These are phyloP conservation scores for Pseudomyrmex pallidus DNA, from an alignment of 1,140 invertebrate species.

Conservation along the genomic window DNA sequence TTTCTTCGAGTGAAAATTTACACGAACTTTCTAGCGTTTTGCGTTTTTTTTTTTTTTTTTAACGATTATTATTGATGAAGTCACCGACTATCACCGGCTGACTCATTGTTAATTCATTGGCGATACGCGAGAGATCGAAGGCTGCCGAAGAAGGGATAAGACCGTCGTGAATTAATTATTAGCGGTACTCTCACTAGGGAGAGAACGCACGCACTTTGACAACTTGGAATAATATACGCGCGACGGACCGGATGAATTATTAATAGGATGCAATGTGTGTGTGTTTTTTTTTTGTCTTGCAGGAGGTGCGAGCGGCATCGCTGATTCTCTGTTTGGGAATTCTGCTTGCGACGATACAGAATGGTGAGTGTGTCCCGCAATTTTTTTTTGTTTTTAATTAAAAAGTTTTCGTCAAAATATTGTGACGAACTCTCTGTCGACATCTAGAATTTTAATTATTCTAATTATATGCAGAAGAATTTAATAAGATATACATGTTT, in stretches of 20 bases:
- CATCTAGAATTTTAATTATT: too few species aligned
- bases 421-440: too few species aligned
- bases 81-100: neutral
- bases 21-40: conserved; percentile 11
- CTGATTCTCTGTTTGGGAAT: conserved; percentile 75
- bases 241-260: conserved; percentile 55
- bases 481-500: too few species aligned
- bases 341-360: conserved; percentile 71
- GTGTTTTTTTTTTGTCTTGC: conserved; percentile 64
- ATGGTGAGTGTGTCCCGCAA: conserved; percentile 70
- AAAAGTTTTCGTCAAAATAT: neutral
- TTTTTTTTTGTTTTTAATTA: conserved; percentile 4
- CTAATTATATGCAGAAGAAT: too few species aligned
- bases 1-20: too few species aligned
- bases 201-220: neutral
- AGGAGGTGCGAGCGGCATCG: conserved; percentile 73
- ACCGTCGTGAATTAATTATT: conserved; percentile 42
- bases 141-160: conserved; percentile 4
- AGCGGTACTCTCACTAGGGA: conserved; percentile 23
- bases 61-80: neutral
- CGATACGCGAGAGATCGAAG: conserved; percentile 18
- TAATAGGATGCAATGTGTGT: conserved; percentile 53
- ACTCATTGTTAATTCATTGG: neutral
- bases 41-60: too few species aligned
- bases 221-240: conserved; percentile 34